A percentile compares a stretch with the other conserved stretches of the same genome.
These are phyloP conservation scores for Vanessa atalanta DNA, from an alignment of 1,140 invertebrate species.

Conservation along the genomic window DNA sequence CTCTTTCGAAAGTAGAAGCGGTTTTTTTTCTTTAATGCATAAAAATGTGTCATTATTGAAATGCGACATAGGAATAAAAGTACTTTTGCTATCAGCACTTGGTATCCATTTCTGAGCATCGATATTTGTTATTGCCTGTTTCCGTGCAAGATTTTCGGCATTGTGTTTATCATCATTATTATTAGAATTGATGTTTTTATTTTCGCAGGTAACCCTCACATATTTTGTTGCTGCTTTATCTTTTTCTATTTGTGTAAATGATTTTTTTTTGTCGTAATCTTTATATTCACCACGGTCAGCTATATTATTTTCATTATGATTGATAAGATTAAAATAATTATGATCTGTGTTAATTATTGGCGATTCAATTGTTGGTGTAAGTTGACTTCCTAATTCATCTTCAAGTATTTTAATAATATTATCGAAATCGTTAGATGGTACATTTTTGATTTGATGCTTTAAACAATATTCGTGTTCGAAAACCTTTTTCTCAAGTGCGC, in stretches of 20 bases:
- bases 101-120: conserved; percentile 46
- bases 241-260: conserved; percentile 26
- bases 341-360: conserved; percentile 27
- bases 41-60: conserved; percentile 34
- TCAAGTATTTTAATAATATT: conserved; percentile 68
- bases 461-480: conserved; percentile 47
- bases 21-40: conserved; percentile 8
- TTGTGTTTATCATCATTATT: conserved; percentile 41
- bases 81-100: conserved; percentile 24
- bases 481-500: conserved; percentile 53
- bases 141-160: conserved; percentile 48
- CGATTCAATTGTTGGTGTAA: conserved; percentile 45
- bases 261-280: conserved; percentile 28
- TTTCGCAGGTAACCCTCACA: conserved; percentile 47
- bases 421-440: conserved; percentile 56
- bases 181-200: conserved; percentile 45
- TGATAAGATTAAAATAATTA: conserved; percentile 7
- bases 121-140: conserved; percentile 50
- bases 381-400: conserved; percentile 58
- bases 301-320: conserved; percentile 26
- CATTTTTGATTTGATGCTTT: conserved; percentile 40
- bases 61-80: neutral
- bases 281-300: conserved; percentile 33
- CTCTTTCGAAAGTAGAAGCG: conserved; percentile 33
- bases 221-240: conserved; percentile 48